phyloP scores from a whole-genome alignment of 2,797 vertebrate species.

The Aphelocoma californica region DNA sequence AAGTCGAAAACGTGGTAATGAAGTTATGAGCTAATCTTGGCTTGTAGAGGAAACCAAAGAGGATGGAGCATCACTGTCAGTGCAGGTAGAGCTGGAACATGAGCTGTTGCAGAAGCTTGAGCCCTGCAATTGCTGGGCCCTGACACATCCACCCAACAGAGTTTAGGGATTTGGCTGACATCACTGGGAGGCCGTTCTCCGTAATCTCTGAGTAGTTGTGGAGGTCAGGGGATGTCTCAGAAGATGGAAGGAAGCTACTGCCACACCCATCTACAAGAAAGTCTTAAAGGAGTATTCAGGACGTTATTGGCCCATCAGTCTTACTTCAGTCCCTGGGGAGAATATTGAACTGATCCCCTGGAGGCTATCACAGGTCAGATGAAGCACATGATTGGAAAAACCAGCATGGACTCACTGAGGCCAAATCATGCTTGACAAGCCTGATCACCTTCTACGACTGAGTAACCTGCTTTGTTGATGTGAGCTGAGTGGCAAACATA shows the following conservation, averaged over 20 bases:
- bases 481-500: background rate
- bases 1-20: background rate
- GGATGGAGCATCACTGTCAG: background rate
- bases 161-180: background rate
- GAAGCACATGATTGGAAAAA: background rate
- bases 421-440: background rate
- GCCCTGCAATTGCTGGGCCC: background rate
- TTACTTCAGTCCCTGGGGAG: background rate
- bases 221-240: background rate
- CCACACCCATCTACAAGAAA: background rate
- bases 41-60: background rate
- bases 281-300: background rate
- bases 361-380: background rate
- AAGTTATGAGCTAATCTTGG: background rate
- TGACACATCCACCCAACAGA: too few relatives aligned
- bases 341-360: background rate
- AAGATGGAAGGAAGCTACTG: background rate
- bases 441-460: background rate
- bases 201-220: background rate
- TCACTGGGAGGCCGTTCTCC: fast-evolving
- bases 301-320: background rate
- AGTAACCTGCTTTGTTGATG: too few relatives aligned
- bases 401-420: background rate
- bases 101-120: background rate
- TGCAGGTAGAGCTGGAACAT: background rate